These are phyloP conservation scores for Sebastes itinus DNA, from an alignment of 2,797 vertebrate genomes.

Conservation along the genomic window DNA sequence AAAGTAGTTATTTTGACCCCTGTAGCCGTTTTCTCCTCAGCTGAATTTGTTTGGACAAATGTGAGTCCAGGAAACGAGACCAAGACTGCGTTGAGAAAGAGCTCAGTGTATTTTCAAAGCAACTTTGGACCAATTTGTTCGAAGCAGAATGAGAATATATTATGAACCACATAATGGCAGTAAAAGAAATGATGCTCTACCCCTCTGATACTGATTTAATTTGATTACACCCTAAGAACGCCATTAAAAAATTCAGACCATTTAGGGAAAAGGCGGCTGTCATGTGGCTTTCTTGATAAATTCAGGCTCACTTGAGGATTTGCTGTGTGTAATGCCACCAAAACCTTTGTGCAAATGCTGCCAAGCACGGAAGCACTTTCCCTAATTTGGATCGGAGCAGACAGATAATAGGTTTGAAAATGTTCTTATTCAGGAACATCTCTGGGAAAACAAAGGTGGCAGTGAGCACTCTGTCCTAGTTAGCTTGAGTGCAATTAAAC, in stretches of 20 bases:
- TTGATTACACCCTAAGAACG: neutral
- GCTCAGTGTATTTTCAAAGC: neutral
- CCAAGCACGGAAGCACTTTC: neutral
- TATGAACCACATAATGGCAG: neutral
- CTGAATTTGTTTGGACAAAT: slow-evolving; percentile 7
- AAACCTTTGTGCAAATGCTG: neutral
- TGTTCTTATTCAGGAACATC: neutral
- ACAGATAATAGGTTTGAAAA: neutral
- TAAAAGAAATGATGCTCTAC: neutral
- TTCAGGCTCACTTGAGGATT: neutral
- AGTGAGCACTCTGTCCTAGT: neutral
- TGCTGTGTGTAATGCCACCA: neutral
- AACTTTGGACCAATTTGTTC: neutral
- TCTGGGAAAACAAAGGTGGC: neutral
- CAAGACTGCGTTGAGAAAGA: neutral
- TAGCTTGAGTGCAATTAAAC: neutral
- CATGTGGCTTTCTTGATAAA: neutral
- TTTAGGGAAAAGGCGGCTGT: neutral
- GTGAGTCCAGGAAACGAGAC: neutral
- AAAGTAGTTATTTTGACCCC: neutral
- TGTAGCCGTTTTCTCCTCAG: neutral
- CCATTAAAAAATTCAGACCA: neutral
- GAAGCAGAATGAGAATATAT: neutral
- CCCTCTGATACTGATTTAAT: neutral
- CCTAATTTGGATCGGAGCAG: neutral